phyloP scores from a whole-genome alignment of 2,888 invertebrate species.

The Bimastos eiseni region DNA sequence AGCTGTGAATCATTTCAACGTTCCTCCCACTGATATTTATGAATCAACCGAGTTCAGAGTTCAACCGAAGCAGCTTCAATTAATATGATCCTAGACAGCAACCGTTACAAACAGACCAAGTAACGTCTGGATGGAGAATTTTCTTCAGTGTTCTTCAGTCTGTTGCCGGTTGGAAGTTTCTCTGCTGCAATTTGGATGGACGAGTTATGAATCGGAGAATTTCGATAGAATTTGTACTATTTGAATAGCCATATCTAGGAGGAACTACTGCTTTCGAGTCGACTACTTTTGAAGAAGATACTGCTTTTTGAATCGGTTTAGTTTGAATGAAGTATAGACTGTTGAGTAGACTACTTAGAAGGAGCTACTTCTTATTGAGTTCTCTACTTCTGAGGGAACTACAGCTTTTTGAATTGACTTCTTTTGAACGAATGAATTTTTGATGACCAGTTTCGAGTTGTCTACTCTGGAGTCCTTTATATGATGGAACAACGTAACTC shows the following conservation, averaged over 20 bases:
- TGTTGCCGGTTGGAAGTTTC: not conserved
- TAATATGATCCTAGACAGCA: not conserved
- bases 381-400: not conserved
- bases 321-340: no score
- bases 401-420: not conserved
- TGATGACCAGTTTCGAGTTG: not conserved
- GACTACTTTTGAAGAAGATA: not conserved
- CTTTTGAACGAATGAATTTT: not conserved
- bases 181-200: not conserved
- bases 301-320: not conserved
- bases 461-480: not conserved
- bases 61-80: not conserved
- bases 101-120: not conserved
- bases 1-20: constrained; percentile 1
- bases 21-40: not conserved
- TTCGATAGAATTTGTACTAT: no score
- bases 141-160: not conserved
- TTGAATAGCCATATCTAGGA: no score
- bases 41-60: not conserved
- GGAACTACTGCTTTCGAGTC: not conserved
- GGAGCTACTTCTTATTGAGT: not conserved
- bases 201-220: no score
- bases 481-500: not conserved
- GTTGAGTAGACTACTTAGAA: not conserved
- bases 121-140: not conserved